Evolutionary conservation across 2,797 vertebrate species (phyloP).

Genomic region (Malacoraja senta): DNA sequence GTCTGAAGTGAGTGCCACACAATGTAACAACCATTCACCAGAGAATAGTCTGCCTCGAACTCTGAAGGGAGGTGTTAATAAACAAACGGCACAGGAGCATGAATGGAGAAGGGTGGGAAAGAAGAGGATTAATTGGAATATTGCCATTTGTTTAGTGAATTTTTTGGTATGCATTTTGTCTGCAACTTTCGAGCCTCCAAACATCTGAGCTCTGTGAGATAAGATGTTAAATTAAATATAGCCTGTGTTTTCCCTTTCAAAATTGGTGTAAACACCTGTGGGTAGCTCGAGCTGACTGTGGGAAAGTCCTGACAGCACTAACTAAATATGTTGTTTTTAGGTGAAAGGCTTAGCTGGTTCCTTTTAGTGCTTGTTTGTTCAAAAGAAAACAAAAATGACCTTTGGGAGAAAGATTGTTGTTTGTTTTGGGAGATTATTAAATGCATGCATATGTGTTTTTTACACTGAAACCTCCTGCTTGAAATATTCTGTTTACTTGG

Average conservation of each 20-base stretch:
- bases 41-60: neutral
- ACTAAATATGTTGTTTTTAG: conserved; percentile 69
- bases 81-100: neutral
- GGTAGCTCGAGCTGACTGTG: conserved; percentile 53
- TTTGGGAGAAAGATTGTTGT: conserved; percentile 68
- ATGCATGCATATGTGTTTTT: conserved; percentile 47
- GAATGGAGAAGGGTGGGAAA: neutral
- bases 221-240: conserved; percentile 33
- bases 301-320: conserved; percentile 58
- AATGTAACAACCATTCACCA: neutral
- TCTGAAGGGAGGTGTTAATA: neutral
- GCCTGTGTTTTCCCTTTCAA: conserved; percentile 35
- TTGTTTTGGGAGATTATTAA: conserved; percentile 66
- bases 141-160: conserved; percentile 16
- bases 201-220: conserved; percentile 32
- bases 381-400: conserved; percentile 58
- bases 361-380: conserved; percentile 69
- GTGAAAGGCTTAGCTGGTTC: conserved; percentile 60
- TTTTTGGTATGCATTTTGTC: conserved; percentile 32
- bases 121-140: neutral
- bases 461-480: neutral
- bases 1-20: conserved; percentile 1
- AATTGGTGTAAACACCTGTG: conserved; percentile 48
- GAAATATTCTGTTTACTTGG: conserved; percentile 4
- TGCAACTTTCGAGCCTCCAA: conserved; percentile 5